A percentile compares a stretch with the other conserved stretches of the same genome.
Evolutionary conservation across 2,797 vertebrate species (phyloP).

Genomic region (Helicolenus hilgendorfi): DNA sequence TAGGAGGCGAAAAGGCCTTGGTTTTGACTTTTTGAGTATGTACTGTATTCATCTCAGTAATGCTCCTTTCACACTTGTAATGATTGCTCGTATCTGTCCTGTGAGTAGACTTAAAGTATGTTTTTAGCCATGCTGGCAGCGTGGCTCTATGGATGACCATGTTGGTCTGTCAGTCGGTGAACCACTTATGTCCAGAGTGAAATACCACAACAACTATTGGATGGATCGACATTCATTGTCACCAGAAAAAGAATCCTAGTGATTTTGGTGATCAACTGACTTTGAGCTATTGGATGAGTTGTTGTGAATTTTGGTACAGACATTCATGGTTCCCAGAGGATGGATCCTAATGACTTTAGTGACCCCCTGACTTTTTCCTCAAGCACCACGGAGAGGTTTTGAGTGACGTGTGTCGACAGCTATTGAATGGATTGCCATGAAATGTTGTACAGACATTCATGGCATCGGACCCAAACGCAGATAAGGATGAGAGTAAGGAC

Average conservation of each 20-base stretch:
- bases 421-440: background rate
- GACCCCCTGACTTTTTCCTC: background rate
- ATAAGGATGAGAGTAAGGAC: too few relatives aligned
- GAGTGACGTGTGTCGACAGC: background rate
- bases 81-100: background rate
- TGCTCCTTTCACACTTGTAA: background rate
- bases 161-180: background rate
- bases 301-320: background rate
- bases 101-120: background rate
- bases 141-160: background rate
- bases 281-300: background rate
- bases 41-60: background rate
- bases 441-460: background rate
- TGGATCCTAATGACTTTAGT: background rate
- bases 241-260: background rate
- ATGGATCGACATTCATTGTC: background rate
- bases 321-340: background rate
- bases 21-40: too few relatives aligned
- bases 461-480: too few relatives aligned
- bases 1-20: conserved; percentile 71
- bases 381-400: background rate
- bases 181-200: background rate
- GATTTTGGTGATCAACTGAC: background rate
- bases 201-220: background rate
- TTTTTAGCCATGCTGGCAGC: background rate